Evolutionary conservation across 1,140 invertebrate genomes (phyloP).

Genomic region (Ceratoteleas bidentatus): DNA sequence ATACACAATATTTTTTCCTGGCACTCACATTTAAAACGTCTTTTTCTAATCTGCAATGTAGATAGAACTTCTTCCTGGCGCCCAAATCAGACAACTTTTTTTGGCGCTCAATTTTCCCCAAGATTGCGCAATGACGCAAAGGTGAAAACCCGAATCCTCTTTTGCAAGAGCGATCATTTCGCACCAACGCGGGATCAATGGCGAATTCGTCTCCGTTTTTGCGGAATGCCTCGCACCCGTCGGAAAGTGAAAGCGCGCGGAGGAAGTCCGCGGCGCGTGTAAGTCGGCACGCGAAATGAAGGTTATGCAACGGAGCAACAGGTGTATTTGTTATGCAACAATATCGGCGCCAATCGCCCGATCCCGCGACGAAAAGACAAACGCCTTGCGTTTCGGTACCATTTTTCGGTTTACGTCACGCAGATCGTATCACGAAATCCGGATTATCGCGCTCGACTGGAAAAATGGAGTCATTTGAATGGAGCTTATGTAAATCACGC

Average conservation of each 20-base stretch:
- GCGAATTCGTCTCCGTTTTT: conserved; percentile 48
- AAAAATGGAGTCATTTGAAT: not conserved
- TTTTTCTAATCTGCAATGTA: too few relatives aligned
- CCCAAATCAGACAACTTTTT: too few relatives aligned
- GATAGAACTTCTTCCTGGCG: too few relatives aligned
- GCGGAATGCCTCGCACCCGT: conserved; percentile 39
- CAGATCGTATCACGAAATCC: conserved; percentile 5
- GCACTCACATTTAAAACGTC: too few relatives aligned
- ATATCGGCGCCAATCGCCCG: conserved; percentile 39
- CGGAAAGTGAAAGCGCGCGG: conserved; percentile 75
- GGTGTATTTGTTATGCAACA: conserved; percentile 76
- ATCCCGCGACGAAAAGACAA: conserved; percentile 32
- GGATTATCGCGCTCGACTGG: not conserved
- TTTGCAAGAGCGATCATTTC: too few relatives aligned
- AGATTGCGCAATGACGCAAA: too few relatives aligned
- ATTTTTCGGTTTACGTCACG: not conserved
- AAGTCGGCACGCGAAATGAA: conserved; percentile 45
- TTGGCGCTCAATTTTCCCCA: too few relatives aligned
- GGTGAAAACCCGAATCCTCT: too few relatives aligned
- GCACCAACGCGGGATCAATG: conserved; percentile 24
- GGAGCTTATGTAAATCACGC: not conserved
- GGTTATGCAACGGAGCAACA: conserved; percentile 69
- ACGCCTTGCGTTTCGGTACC: conserved; percentile 8
- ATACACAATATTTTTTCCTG: too few relatives aligned
- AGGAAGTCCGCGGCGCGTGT: conserved; percentile 69